Evolutionary conservation across 2,797 vertebrate species (phyloP).

Genomic region (Leptodactylus fallax): DNA sequence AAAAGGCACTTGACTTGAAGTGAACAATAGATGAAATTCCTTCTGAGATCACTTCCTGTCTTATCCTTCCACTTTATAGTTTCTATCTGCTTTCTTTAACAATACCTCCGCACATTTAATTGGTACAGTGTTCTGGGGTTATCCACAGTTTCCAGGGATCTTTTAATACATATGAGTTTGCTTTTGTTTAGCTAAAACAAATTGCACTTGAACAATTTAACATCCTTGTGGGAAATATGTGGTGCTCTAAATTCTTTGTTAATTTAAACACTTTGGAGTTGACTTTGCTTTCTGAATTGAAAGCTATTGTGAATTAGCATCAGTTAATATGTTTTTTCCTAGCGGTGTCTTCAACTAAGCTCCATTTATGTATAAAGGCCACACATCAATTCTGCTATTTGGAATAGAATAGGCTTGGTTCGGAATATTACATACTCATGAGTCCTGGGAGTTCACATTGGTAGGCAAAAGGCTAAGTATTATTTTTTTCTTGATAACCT

Average conservation of each 20-base stretch:
- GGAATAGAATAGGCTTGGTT: neutral
- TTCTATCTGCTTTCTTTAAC: neutral
- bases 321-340: conserved; percentile 43
- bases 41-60: neutral
- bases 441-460: conserved; percentile 1
- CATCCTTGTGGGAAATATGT: conserved; percentile 44
- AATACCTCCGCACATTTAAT: neutral
- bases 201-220: conserved; percentile 52
- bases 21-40: neutral
- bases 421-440: conserved; percentile 3
- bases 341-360: conserved; percentile 28
- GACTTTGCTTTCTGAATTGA: conserved; percentile 42
- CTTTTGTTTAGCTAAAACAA: conserved; percentile 51
- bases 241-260: conserved; percentile 55
- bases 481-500: neutral
- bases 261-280: conserved; percentile 51
- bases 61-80: neutral
- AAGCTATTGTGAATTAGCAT: conserved; percentile 44
- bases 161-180: conserved; percentile 31
- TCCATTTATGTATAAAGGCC: conserved; percentile 31
- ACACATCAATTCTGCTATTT: conserved; percentile 9
- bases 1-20: neutral
- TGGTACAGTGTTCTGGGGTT: conserved; percentile 8
- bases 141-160: conserved; percentile 30
- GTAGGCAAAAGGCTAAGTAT: neutral